phyloP scores from a whole-genome alignment of 2,113 vertebrate genomes.

The Dendropsophus ebraccatus region DNA sequence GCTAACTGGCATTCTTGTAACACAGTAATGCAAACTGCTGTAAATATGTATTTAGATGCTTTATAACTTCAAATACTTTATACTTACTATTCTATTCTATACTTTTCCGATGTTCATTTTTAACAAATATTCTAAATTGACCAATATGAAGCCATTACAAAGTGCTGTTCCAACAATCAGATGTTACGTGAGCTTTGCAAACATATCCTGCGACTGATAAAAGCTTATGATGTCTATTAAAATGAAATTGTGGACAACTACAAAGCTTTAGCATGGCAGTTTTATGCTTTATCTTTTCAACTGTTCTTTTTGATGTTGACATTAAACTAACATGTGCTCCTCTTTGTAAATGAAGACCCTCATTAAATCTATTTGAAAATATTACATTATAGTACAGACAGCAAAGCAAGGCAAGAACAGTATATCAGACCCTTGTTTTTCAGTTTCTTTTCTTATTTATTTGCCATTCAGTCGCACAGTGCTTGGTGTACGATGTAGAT shows the following conservation, averaged over 20 bases:
- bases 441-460: too few relatives aligned
- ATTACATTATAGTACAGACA: neutral
- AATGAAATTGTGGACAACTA: conserved; percentile 18
- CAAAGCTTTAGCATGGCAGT: conserved; percentile 29
- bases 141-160: conserved; percentile 45
- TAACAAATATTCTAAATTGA: conserved; percentile 9
- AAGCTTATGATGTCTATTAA: conserved; percentile 39
- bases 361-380: neutral
- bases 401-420: neutral
- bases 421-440: neutral
- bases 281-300: conserved; percentile 35
- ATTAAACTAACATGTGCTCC: conserved; percentile 35
- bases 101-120: neutral
- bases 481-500: neutral
- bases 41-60: neutral
- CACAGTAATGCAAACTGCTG: neutral
- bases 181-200: too few relatives aligned
- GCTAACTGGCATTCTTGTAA: neutral
- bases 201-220: conserved; percentile 32
- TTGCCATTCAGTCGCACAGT: neutral
- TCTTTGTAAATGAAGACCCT: conserved; percentile 2
- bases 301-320: conserved; percentile 45
- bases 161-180: neutral
- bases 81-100: neutral
- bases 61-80: neutral